Percentiles rank a stretch among this genome's conserved stretches.
These are phyloP conservation scores for Sitta europaea DNA, from an alignment of 2,113 vertebrate species.

Conservation along the genomic window DNA sequence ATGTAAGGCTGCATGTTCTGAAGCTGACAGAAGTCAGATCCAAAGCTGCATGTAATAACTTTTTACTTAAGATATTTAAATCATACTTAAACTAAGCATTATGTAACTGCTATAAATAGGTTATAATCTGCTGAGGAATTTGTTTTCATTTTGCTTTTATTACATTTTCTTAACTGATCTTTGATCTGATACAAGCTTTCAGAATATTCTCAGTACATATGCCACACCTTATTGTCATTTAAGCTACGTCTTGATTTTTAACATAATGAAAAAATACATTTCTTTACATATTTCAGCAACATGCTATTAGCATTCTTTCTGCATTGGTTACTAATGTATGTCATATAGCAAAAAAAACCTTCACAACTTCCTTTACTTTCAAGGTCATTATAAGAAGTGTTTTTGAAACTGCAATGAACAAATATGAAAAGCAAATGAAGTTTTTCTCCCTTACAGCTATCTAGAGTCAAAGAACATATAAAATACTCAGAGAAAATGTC, in stretches of 20 bases:
- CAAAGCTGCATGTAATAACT: neutral
- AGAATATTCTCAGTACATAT: neutral
- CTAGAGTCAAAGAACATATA: neutral
- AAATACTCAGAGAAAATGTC: conserved; percentile 38
- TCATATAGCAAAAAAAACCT: conserved; percentile 36
- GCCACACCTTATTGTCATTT: neutral
- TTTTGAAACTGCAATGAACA: conserved; percentile 33
- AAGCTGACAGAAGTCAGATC: neutral
- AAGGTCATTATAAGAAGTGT: conserved; percentile 37
- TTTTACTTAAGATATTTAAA: conserved; percentile 19
- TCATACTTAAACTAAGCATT: neutral
- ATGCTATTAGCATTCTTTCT: conserved; percentile 42
- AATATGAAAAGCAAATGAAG: conserved; percentile 14
- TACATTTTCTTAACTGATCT: neutral
- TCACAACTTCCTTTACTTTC: conserved; percentile 37
- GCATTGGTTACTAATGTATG: conserved; percentile 51
- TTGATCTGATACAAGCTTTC: neutral
- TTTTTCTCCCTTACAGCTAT: conserved; percentile 12
- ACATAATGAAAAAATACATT: conserved; percentile 7
- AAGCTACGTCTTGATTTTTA: neutral
- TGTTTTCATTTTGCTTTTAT: neutral
- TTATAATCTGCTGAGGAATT: neutral
- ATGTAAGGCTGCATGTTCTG: neutral
- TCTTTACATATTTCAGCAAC: neutral
- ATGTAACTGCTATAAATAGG: neutral